Percentiles rank a stretch among this genome's conserved stretches.
Evolutionary conservation across 2,888 invertebrate species (phyloP).

Genomic region (Dryocosmus kuriphilus): DNA sequence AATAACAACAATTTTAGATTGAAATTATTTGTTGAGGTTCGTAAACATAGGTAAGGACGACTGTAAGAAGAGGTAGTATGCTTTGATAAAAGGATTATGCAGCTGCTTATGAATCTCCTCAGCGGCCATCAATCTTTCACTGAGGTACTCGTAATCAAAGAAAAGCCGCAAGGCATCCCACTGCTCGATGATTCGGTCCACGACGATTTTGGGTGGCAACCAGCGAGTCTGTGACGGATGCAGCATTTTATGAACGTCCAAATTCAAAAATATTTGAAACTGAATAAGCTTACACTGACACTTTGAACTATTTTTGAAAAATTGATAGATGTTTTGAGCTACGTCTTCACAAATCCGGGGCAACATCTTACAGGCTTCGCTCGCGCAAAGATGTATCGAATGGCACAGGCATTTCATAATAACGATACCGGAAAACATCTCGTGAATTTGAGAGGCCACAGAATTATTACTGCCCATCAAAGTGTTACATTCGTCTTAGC

Average conservation of each 20-base stretch:
- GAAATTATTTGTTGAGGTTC: too few relatives aligned
- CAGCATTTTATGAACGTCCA: too few relatives aligned
- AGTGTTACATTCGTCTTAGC: slow-evolving; percentile 39
- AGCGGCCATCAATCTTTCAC: slow-evolving; percentile 48
- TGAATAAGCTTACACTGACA: too few relatives aligned
- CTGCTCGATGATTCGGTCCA: too few relatives aligned
- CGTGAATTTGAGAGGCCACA: slow-evolving; percentile 42
- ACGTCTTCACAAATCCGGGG: too few relatives aligned
- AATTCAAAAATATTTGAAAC: too few relatives aligned
- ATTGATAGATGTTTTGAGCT: too few relatives aligned
- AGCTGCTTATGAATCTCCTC: slow-evolving; percentile 54
- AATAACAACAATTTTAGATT: too few relatives aligned
- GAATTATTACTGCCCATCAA: slow-evolving; percentile 45
- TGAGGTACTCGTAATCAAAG: slow-evolving; percentile 56
- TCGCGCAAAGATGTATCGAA: slow-evolving; percentile 46
- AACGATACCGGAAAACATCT: slow-evolving; percentile 43
- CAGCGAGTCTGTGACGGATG: too few relatives aligned
- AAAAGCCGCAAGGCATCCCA: slow-evolving; percentile 45
- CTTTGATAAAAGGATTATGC: slow-evolving; percentile 56
- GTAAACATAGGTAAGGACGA: too few relatives aligned
- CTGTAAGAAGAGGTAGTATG: slow-evolving; percentile 54
- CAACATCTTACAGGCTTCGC: slow-evolving; percentile 43
- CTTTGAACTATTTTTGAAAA: too few relatives aligned
- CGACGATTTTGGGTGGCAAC: too few relatives aligned
- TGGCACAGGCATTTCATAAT: slow-evolving; percentile 51